Evolutionary conservation across 2,113 vertebrate species (phyloP), one percentile per base, ranked within the genome.

Genomic region (Ictalurus furcatus): DNA sequence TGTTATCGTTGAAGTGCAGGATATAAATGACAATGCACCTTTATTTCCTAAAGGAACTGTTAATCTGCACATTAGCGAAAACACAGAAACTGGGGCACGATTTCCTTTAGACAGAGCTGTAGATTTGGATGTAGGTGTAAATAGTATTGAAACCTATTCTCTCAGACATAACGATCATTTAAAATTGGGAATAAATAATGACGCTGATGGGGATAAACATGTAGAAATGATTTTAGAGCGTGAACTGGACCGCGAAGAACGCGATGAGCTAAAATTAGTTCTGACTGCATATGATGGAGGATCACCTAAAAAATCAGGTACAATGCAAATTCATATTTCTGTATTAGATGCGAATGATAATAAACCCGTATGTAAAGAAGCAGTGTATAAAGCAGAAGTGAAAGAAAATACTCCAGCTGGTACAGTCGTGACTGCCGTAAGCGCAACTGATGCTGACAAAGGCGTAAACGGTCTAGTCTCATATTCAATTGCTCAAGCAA

Each of bases 261-360:
- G 92, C 17, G 92, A 93, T 37, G 88, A 90, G 0, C 90, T 94
- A 67, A 73, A 86, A 0, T 91, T 96, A 4, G 54, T 94, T 40
- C 52, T 96, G 25, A 89, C 92, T 17, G 95, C 95, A 25, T 78
- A 88, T 83, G 95, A 96, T 59, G 95, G 96, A 9, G 96, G 96
- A 0, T 92, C 92, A 40, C 95, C 95, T 4, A 94, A 78, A 14
- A 94, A 92, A 91, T 93, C 95, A 19, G 94, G 95, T 19, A 94
- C 94, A 14, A 93, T 91, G 23, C 88, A 79, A 19, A 94, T 96
- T 65, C 74, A 94, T 19, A 80, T 96, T 54, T 91, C 89, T 69
- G 93, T 96, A 2, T 19, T 95, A 0, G 95, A 96, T 90, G 89
- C 37, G 0, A 96, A 96, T 44, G 95, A 96, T 76, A 95, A 96